Base-by-base conservation (phyloP, 2,888 invertebrate genomes). In the Temnothorax unifasciatus region DNA sequence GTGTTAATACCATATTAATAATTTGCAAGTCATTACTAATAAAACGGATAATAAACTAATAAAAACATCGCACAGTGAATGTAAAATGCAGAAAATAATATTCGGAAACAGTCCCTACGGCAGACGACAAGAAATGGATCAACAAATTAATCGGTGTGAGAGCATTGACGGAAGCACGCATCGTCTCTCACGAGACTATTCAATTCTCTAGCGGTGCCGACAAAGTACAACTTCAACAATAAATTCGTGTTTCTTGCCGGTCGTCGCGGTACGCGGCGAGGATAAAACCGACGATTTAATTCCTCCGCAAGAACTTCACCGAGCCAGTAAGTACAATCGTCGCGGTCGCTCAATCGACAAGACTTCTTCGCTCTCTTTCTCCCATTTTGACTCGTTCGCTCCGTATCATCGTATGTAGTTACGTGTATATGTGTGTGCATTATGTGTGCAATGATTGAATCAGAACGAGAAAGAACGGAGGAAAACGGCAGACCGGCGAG, bases 261-360 rank as follows among this genome's bases (percentile, higher is more conserved):
- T 79, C 79, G 79, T 79, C 79, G 79, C 79, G 47, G 50, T 61
- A n/a, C 69, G 47, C 64, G 47, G 21, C 41, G 21, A 13, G 41
- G 64, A 34, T 68, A 79, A 83, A 83, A 77, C 25, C 68, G 59
- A 47, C 68, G 77, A 83, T 83, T 83, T 87, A 89, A 85, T 86
- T 88, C 86, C 82, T 87, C 68, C 75, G 63, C 86, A 83, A 86
- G 77, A 86, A 77, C 68, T 69, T 68, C 59, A 47, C 52, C 82
- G 9, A 41, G 25, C 59, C 15, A 57, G 52, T 25, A 69, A 57
- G 52, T 25, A 69, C 69, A 59, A 75, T 74, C 63, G 61, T 81
- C 81, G 74, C 74, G 81, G 76, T 82, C 75, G 63, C 76, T 82
- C 75, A 59, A 63, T 75, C 76, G 76, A 29, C 64, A 52, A 59